These are phyloP conservation scores for Mesoclemmys tuberculata DNA, from an alignment of 2,113 vertebrate species.

Conservation along the genomic window DNA sequence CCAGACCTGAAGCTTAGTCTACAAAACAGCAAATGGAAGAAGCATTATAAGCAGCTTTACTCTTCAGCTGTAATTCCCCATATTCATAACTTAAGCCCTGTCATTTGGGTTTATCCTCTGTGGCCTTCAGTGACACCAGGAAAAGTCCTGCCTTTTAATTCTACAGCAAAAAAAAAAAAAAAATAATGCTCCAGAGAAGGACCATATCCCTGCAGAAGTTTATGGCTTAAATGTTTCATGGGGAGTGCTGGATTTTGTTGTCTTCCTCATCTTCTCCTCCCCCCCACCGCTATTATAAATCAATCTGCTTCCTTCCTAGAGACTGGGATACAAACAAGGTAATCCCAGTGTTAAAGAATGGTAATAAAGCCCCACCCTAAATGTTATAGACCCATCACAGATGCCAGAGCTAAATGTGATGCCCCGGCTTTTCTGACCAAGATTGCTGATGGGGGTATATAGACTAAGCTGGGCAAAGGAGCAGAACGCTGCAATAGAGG, in stretches of 20 bases:
- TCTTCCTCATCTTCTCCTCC: fast-evolving
- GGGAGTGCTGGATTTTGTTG: slow-evolving; percentile 2
- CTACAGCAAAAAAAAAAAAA: background rate
- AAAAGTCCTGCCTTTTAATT: slow-evolving; percentile 68
- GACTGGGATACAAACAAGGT: background rate
- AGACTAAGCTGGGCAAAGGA: background rate
- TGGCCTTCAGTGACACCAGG: slow-evolving; percentile 55
- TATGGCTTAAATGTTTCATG: background rate
- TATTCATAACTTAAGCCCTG: slow-evolving; percentile 74
- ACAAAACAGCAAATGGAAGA: slow-evolving; percentile 60
- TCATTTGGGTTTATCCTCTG: slow-evolving; percentile 71
- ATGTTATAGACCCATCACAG: background rate
- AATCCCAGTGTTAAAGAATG: background rate
- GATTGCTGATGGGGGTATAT: background rate
- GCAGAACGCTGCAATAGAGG: background rate
- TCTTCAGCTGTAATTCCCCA: slow-evolving; percentile 70
- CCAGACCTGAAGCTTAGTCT: slow-evolving; percentile 36
- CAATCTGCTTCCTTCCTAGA: slow-evolving; percentile 1
- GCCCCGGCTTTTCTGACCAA: background rate
- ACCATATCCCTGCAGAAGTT: background rate
- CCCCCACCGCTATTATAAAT: background rate
- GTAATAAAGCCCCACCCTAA: background rate
- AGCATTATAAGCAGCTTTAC: slow-evolving; percentile 74
- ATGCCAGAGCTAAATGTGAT: background rate
- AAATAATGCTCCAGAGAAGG: background rate